Conservation (phyloP, 2,797 vertebrate genomes). For the Cichlasoma orientale region DNA sequence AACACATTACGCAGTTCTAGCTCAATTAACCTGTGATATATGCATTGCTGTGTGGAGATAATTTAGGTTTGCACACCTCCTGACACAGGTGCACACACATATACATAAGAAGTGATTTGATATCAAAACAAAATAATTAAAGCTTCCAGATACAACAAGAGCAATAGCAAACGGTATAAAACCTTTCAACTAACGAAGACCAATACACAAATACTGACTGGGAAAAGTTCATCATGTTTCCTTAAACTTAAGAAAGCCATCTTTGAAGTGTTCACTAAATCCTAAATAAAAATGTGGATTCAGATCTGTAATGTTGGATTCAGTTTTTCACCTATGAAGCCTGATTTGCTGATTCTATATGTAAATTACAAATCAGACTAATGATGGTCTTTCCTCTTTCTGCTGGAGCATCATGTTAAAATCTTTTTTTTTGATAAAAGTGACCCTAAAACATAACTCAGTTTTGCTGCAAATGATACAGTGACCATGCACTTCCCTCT, state of each 20-base stretch:
- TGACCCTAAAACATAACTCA: not conserved
- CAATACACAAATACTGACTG: not conserved
- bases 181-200: not conserved
- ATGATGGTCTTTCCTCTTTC: no score
- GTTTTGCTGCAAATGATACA: not conserved
- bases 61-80: not conserved
- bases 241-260: no score
- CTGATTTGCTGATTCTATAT: not conserved
- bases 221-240: not conserved
- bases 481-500: not conserved
- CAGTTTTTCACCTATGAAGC: not conserved
- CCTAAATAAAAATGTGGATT: not conserved
- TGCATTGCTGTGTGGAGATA: slow-evolving; percentile 10
- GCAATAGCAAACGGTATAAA: not conserved
- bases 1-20: slow-evolving; percentile 10
- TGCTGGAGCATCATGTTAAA: no score
- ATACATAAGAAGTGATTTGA: not conserved
- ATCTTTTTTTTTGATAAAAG: not conserved
- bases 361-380: not conserved
- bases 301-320: not conserved
- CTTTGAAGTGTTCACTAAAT: not conserved
- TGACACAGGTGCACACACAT: not conserved
- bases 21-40: slow-evolving; percentile 25
- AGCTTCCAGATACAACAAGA: not conserved
- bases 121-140: slow-evolving; percentile 22